phyloP scores from a whole-genome alignment of 23 tunicate species.

The Ascidia mentula region DNA sequence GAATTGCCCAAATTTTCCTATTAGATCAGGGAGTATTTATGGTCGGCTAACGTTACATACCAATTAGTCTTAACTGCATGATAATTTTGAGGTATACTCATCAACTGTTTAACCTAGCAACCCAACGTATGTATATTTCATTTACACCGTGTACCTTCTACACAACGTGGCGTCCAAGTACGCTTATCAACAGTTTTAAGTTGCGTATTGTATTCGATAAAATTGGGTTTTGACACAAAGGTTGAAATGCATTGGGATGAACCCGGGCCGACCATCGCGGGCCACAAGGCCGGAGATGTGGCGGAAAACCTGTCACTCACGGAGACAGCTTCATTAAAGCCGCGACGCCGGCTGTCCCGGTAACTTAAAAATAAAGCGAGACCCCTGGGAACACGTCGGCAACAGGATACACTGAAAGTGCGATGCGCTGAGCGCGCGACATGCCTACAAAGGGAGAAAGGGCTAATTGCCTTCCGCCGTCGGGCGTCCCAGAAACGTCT shows the following conservation, averaged over 20 bases:
- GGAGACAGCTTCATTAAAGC: not conserved
- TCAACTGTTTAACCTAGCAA: no score
- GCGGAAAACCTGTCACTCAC: not conserved
- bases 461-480: slow-evolving; percentile 11
- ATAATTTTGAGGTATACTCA: no score
- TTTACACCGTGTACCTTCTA: no score
- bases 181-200: no score
- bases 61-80: no score
- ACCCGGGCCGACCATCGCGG: no score
- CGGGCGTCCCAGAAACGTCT: not conserved
- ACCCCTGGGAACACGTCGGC: not conserved
- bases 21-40: not conserved
- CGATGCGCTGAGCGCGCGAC: not conserved
- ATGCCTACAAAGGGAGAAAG: not conserved
- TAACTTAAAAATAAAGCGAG: not conserved
- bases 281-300: no score
- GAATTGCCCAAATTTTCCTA: not conserved
- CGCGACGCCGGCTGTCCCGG: slow-evolving; percentile 5
- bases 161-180: no score
- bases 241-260: no score
- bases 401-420: not conserved
- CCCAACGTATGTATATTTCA: no score
- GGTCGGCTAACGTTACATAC: not conserved
- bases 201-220: no score
- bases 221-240: no score